These are phyloP conservation scores for Verasper variegatus DNA, from an alignment of 2,113 vertebrate genomes.

Conservation along the genomic window DNA sequence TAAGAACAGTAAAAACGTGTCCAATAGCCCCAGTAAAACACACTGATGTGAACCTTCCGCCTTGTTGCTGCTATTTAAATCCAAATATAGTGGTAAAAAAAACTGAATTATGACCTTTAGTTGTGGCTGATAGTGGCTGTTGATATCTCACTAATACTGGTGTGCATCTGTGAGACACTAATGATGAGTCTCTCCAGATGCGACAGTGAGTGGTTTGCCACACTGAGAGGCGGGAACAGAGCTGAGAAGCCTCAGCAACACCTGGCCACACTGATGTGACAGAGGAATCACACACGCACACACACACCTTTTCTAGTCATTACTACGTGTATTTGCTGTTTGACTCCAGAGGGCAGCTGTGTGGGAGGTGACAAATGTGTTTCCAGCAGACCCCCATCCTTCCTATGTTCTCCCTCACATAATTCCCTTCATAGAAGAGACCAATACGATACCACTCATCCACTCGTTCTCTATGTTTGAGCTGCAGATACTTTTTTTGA, in stretches of 20 bases:
- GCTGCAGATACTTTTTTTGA: background rate
- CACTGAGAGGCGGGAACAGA: constrained; percentile 61
- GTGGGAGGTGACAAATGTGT: constrained; percentile 79
- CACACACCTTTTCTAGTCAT: constrained; percentile 40
- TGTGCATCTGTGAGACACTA: constrained; percentile 55
- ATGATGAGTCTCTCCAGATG: constrained; percentile 76
- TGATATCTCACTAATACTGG: constrained; percentile 16
- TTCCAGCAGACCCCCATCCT: constrained; percentile 23
- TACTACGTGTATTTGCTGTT: constrained; percentile 53
- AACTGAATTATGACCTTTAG: constrained; percentile 30
- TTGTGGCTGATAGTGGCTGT: constrained; percentile 13
- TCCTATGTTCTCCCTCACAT: constrained; percentile 19
- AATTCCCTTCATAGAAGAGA: constrained; percentile 30
- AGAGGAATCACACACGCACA: background rate
- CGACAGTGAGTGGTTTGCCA: constrained; percentile 60
- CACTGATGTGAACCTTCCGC: background rate
- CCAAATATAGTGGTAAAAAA: constrained; percentile 16
- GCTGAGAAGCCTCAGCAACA: constrained; percentile 64
- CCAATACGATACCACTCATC: background rate
- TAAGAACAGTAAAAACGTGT: background rate
- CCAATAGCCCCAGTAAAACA: background rate
- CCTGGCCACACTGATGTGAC: constrained; percentile 62
- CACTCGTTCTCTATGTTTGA: background rate
- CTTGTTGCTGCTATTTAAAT: constrained; percentile 31
- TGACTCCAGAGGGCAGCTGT: constrained; percentile 74